Base-by-base conservation (phyloP, 2,113 vertebrate species). In the Osmerus eperlanus region DNA sequence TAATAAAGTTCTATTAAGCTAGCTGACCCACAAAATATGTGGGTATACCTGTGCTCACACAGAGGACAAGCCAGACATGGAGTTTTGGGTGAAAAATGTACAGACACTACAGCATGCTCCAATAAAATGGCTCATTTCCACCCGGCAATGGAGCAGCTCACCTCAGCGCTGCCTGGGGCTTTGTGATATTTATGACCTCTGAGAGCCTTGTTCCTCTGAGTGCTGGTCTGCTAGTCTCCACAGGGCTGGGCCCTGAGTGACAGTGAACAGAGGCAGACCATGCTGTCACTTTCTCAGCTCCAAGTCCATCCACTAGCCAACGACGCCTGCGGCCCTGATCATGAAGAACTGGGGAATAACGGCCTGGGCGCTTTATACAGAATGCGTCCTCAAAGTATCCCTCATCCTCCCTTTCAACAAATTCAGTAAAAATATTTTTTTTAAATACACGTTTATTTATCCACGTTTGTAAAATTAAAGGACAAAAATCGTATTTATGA, bases 81-180 rank as follows among this genome's bases (percentile, higher is more conserved):
- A 87, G 83, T 75, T 72, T 76, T 72, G 67, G 74, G 75, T 81
- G 83, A 84, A 82, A 90, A 79, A 71, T 90, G 87, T 88, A 87
- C 85, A 68, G 84, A 89, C 84, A 81, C 87, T 86, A 86, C 82
- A 78, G 83, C 8, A 80, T 55, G 84, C 77, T 86, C 85, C 87
- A 87, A 91, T 91, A 90, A 91, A 91, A 92, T 13, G 89, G 79
- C 81, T 91, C 87, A 87, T 91, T 92, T 91, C 88, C 90, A 91
- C 85, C 83, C 83, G 36, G 79, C 47, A 76, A 86, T 84, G 88
- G 87, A 84, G 85, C 78, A 54, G 81, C 85, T 87, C 83, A 87
- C 86, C 78, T 90, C 88, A 83, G 83, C 84, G 80, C 83, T 89
- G 75, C 84, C 78, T 70, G 85, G 85, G 78, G 76, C 80, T 80